These are phyloP conservation scores for Melinaea marsaeus DNA, from an alignment of 2,888 invertebrate species.

Conservation along the genomic window DNA sequence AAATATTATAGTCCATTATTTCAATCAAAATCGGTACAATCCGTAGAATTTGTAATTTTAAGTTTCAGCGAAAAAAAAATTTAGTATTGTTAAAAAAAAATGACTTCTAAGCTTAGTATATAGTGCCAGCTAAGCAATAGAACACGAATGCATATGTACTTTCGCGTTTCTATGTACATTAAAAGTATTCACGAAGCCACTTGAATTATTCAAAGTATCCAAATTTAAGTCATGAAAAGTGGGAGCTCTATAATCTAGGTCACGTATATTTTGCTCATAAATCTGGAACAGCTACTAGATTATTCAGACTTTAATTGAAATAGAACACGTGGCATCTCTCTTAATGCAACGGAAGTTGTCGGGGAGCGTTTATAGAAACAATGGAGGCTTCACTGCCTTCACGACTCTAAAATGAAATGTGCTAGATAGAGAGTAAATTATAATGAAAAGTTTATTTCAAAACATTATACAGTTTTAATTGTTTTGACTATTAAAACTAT, in stretches of 20 bases:
- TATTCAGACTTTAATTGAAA: constrained; percentile 35
- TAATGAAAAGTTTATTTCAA: background rate
- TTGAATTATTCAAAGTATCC: constrained; percentile 5
- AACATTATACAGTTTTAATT: background rate
- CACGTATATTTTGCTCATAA: constrained; percentile 32
- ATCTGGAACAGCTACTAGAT: constrained; percentile 34
- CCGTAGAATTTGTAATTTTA: too few species aligned
- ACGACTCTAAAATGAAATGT: constrained; percentile 1
- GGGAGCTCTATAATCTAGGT: constrained; percentile 24
- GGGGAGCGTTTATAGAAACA: constrained; percentile 49
- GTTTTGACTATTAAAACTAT: too few species aligned
- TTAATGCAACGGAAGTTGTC: constrained; percentile 41
- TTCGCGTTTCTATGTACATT: background rate
- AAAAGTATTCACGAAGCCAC: background rate
- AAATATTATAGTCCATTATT: too few species aligned
- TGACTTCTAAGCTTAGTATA: too few species aligned
- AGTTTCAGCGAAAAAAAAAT: too few species aligned
- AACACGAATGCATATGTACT: too few species aligned
- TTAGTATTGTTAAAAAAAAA: too few species aligned
- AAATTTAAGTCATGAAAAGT: constrained; percentile 21
- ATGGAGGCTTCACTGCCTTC: constrained; percentile 31
- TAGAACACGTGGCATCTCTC: constrained; percentile 31
- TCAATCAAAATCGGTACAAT: too few species aligned
- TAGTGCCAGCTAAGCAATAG: too few species aligned
- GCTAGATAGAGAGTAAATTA: background rate